A percentile compares a stretch with the other conserved stretches of the same genome.
These are phyloP conservation scores for Tupaia chinensis DNA, from an alignment of 2,113 vertebrate genomes.

Conservation along the genomic window DNA sequence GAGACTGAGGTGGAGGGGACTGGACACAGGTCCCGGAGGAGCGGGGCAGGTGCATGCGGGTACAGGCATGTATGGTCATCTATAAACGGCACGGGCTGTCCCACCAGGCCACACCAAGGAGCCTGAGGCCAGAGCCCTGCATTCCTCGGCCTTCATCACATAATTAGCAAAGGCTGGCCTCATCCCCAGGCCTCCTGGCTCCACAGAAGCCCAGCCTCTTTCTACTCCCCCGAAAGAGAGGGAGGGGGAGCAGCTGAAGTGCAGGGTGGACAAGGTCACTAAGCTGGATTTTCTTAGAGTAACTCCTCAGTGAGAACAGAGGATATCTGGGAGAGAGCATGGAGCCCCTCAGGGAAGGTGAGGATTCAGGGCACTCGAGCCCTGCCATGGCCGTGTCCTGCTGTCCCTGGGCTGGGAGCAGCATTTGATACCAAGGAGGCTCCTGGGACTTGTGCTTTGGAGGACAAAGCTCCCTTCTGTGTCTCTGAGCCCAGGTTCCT, in stretches of 20 bases:
- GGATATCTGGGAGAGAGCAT: not conserved
- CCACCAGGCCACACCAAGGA: not conserved
- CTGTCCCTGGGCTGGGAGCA: not conserved
- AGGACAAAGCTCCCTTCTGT: not conserved
- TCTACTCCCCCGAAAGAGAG: fast-evolving
- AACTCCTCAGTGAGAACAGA: not conserved
- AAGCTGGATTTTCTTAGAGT: not conserved
- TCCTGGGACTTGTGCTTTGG: not conserved
- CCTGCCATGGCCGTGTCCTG: too few relatives aligned
- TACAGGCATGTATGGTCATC: fast-evolving
- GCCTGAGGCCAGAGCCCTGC: not conserved
- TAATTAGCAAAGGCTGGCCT: not conserved
- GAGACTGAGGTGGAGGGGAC: not conserved
- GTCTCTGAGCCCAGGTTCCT: not conserved
- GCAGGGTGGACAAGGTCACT: too few relatives aligned
- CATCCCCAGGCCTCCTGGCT: not conserved
- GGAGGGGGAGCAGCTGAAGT: too few relatives aligned
- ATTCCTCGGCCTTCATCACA: not conserved
- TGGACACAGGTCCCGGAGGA: fast-evolving
- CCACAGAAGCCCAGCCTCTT: not conserved
- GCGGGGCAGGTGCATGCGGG: not conserved
- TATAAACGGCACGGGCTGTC: not conserved
- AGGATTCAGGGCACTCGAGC: not conserved
- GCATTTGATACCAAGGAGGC: not conserved
- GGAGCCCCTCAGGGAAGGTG: not conserved